These are phyloP conservation scores for Amphiprion clarkii DNA, from an alignment of 2,797 vertebrate genomes.

Conservation along the genomic window DNA sequence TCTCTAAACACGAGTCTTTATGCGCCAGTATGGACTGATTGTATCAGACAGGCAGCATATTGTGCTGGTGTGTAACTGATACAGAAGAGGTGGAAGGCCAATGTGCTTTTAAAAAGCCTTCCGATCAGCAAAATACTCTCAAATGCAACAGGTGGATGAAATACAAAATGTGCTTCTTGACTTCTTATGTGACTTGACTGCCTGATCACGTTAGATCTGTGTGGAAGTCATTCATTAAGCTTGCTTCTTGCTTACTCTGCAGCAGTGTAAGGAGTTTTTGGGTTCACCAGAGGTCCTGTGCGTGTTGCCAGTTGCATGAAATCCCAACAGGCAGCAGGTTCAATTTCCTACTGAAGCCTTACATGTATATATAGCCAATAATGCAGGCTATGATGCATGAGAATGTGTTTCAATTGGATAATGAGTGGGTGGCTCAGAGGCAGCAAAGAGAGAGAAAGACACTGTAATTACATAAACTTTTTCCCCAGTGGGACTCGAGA, in stretches of 20 bases:
- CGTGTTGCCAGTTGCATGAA: slow-evolving; percentile 41
- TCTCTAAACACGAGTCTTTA: slow-evolving; percentile 51
- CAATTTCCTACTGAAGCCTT: slow-evolving; percentile 50
- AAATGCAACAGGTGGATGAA: slow-evolving; percentile 41
- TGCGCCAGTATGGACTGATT: slow-evolving; percentile 49
- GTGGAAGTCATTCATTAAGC: slow-evolving; percentile 55
- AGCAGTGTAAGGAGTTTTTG: slow-evolving; percentile 15
- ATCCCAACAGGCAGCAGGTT: slow-evolving; percentile 47
- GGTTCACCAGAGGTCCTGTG: slow-evolving; percentile 45
- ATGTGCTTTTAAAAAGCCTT: slow-evolving; percentile 43
- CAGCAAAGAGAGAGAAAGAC: slow-evolving; percentile 76
- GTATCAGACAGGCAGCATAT: slow-evolving; percentile 71
- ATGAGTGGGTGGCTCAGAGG: slow-evolving; percentile 83
- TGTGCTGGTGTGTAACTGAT: slow-evolving; percentile 74
- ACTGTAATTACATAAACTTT: slow-evolving; percentile 84
- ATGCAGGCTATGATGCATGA: slow-evolving; percentile 70
- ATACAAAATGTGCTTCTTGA: slow-evolving; percentile 31
- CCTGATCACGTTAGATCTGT: slow-evolving; percentile 10
- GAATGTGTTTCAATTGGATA: slow-evolving; percentile 82
- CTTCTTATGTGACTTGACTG: not conserved
- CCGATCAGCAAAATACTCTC: slow-evolving; percentile 36
- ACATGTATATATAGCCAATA: slow-evolving; percentile 77
- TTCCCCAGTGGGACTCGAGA: slow-evolving; percentile 65
- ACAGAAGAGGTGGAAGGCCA: slow-evolving; percentile 50
- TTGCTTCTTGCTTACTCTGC: slow-evolving; percentile 41